These are phyloP conservation scores for Apeltes quadracus DNA, from an alignment of 2,113 vertebrate species.

Conservation along the genomic window DNA sequence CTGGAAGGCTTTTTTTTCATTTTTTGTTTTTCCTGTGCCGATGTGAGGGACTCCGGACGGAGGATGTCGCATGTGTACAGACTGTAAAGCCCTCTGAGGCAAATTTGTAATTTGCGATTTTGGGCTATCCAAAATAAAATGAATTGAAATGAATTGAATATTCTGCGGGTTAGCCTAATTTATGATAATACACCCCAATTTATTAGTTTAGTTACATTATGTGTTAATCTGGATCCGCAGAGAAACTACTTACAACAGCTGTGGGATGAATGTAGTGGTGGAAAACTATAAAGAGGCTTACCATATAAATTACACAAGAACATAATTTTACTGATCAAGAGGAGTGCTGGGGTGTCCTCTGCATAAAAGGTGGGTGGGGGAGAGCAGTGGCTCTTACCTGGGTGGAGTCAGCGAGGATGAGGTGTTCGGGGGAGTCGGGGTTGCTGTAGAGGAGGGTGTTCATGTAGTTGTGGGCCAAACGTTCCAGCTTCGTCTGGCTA, in stretches of 20 bases:
- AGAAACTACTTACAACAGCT: not conserved
- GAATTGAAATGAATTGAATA: no score
- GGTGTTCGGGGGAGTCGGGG: conserved; percentile 73
- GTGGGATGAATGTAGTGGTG: not conserved
- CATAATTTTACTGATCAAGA: no score
- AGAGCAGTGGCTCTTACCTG: conserved; percentile 59
- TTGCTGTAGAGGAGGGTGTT: conserved; percentile 76
- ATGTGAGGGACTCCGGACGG: no score
- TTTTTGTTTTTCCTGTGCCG: no score
- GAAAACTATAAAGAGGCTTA: not conserved
- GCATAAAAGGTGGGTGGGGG: no score
- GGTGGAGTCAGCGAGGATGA: conserved; percentile 71
- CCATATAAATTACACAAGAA: not conserved
- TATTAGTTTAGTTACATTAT: not conserved
- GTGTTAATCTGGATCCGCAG: not conserved
- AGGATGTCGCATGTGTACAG: no score
- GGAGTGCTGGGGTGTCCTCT: no score
- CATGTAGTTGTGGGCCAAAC: conserved; percentile 80
- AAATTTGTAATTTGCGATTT: no score
- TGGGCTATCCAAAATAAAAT: no score
- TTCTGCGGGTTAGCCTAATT: not conserved
- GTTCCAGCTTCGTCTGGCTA: conserved; percentile 82
- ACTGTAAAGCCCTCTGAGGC: no score
- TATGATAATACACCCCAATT: not conserved
- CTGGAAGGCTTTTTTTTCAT: no score